Base-by-base conservation (phyloP, 2,888 invertebrate genomes). In the Crocallis elinguaria region DNA sequence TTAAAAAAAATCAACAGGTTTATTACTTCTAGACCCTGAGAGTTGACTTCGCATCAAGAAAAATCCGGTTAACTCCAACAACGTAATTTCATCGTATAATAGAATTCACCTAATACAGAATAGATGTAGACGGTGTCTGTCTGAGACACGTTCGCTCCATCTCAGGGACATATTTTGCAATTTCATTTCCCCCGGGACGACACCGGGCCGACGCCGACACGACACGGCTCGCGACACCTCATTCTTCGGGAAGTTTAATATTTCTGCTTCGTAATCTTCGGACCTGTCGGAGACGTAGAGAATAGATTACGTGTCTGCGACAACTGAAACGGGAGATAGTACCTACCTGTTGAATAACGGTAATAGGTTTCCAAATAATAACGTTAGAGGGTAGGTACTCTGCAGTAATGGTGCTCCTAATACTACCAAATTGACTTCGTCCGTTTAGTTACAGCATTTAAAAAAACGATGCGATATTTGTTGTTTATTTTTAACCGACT, bases 141-240 rank as follows among this genome's bases (percentile, higher is more conserved):
- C 64, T 67, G 67, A 70, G 77, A 78, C 83, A 79, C 75, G 78
- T 75, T 69, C 73, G 57, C 73, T 79, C 72, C 75, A 75, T 79
- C 73, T 69, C 71, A 49, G 66, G 70, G 73, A 79, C 77, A 84
- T 84, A 86, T 87, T 87, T 86, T 84, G 84, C 86, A 82, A 87
- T 88, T 88, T 86, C 84, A 88, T 88, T 88, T 87, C 88, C 86
- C 84, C 56, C 49, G 75, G 66, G 84, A 77, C 66, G 78, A 66
- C 75, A 74, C 75, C 74, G 75, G 75, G 30, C 30, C 49, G 44
- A 51, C 44, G 25, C 29, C 33, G 27, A 41, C 41, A 29, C 52
- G 52, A 48, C 48, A 48, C 43, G 43, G 53, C 37, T 48, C 42
- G 69, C 71, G 78, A 79, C 80, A 81, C 82, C 84, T 83, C 76